Percentiles rank a stretch among this genome's conserved stretches.
phyloP scores from a whole-genome alignment of 2,888 invertebrate species.

The Crioceris asparagi region DNA sequence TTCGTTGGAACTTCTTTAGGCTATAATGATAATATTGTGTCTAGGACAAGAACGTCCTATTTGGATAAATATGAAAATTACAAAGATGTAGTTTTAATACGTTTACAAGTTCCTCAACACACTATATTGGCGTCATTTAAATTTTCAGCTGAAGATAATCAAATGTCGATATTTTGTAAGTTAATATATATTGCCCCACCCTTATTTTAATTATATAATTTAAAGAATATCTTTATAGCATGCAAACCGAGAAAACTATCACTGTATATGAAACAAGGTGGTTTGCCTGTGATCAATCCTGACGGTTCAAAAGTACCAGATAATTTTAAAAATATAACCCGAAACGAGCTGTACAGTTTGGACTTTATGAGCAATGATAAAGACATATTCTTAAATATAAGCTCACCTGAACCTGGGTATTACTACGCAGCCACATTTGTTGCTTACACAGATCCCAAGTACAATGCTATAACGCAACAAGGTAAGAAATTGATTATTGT shows the following conservation, averaged over 20 bases:
- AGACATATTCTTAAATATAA: slow-evolving; percentile 48
- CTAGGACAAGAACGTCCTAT: no score
- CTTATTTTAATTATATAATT: background rate
- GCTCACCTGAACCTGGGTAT: slow-evolving; percentile 60
- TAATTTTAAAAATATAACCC: slow-evolving; percentile 29
- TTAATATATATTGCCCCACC: background rate
- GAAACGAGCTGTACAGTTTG: slow-evolving; percentile 44
- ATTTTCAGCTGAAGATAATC: slow-evolving; percentile 31
- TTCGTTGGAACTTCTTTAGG: no score
- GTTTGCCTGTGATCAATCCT: slow-evolving; percentile 73
- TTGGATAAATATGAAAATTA: slow-evolving; percentile 31
- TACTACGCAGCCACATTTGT: slow-evolving; percentile 75
- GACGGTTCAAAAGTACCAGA: slow-evolving; percentile 65
- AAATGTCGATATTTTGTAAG: slow-evolving; percentile 32
- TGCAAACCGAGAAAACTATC: slow-evolving; percentile 44
- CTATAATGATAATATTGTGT: no score
- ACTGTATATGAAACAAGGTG: slow-evolving; percentile 65
- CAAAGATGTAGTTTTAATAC: slow-evolving; percentile 30
- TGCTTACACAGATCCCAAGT: slow-evolving; percentile 63
- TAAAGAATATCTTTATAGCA: slow-evolving; percentile 20
- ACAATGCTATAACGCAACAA: slow-evolving; percentile 62
- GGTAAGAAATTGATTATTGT: slow-evolving; percentile 45
- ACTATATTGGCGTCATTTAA: slow-evolving; percentile 31
- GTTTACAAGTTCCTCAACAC: slow-evolving; percentile 32
- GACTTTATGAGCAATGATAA: slow-evolving; percentile 52